A percentile compares a stretch with the other conserved stretches of the same genome.
phyloP scores from a whole-genome alignment of 1,140 invertebrate species.

The Cardiocondyla obscurior region DNA sequence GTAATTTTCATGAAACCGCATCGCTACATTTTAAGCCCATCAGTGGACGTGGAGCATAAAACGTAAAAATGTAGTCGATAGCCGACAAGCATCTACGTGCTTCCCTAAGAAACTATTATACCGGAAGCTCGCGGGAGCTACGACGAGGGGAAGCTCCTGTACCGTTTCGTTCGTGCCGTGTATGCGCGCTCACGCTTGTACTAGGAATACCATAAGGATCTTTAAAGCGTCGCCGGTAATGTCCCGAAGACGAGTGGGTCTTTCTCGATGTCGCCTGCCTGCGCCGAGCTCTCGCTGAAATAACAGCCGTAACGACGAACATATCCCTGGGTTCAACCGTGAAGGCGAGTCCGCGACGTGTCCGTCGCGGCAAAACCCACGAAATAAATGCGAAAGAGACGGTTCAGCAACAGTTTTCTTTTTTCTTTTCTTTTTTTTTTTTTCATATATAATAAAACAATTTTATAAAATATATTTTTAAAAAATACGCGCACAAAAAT shows the following conservation, averaged over 20 bases:
- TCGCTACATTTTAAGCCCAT: slow-evolving; percentile 2
- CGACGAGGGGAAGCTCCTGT: slow-evolving; percentile 23
- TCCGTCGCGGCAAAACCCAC: slow-evolving; percentile 18
- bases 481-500: slow-evolving; percentile 6
- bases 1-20: slow-evolving; percentile 23
- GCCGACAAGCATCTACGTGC: neutral
- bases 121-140: slow-evolving; percentile 55
- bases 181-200: slow-evolving; percentile 48
- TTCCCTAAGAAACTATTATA: slow-evolving; percentile 65
- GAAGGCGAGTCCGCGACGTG: slow-evolving; percentile 26
- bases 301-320: slow-evolving; percentile 20
- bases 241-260: slow-evolving; percentile 46
- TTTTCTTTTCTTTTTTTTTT: no score
- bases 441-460: neutral
- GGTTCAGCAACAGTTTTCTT: no score
- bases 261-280: slow-evolving; percentile 36
- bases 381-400: no score
- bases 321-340: slow-evolving; percentile 27
- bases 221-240: slow-evolving; percentile 29
- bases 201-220: slow-evolving; percentile 29
- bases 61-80: slow-evolving; percentile 28
- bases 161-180: slow-evolving; percentile 40
- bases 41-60: slow-evolving; percentile 2
- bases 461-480: neutral
- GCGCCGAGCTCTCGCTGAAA: neutral